A percentile compares a stretch with the other conserved stretches of the same genome.
Conservation (phyloP, 2,888 invertebrate genomes). For the Euplagia quadripunctaria region DNA sequence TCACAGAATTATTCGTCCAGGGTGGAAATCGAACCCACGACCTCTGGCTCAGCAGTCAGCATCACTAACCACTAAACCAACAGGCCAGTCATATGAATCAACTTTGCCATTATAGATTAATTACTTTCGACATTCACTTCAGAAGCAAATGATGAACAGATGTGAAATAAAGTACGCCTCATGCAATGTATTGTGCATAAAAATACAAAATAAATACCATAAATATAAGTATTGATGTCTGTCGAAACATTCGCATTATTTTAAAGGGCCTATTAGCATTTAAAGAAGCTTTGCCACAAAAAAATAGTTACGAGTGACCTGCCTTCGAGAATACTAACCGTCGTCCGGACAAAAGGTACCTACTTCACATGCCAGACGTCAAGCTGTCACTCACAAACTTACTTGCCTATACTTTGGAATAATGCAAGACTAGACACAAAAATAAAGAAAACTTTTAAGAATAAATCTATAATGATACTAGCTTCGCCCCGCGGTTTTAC, state of each 20-base stretch:
- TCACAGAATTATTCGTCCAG: no score
- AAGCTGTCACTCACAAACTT: conserved; percentile 38
- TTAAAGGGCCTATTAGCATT: conserved; percentile 15
- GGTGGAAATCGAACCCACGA: no score
- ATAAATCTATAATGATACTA: not conserved
- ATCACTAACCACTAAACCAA: no score
- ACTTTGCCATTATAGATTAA: no score
- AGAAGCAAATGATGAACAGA: no score
- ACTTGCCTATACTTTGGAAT: conserved; percentile 34
- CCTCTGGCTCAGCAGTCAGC: no score
- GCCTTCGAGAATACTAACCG: conserved; percentile 31
- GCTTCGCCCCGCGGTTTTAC: not conserved
- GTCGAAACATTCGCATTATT: conserved; percentile 18
- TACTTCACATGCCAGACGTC: conserved; percentile 42
- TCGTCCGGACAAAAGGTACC: conserved; percentile 28
- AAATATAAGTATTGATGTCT: no score
- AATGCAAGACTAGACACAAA: conserved; percentile 1
- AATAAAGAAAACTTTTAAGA: not conserved
- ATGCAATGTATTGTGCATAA: no score
- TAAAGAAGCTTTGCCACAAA: conserved; percentile 28
- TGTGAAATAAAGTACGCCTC: no score
- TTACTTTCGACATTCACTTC: no score
- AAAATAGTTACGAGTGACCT: conserved; percentile 14
- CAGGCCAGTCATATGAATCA: no score
- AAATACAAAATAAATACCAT: no score